Evolutionary conservation across 1,140 invertebrate genomes (phyloP).

Genomic region (Adoxophyes honmai): DNA sequence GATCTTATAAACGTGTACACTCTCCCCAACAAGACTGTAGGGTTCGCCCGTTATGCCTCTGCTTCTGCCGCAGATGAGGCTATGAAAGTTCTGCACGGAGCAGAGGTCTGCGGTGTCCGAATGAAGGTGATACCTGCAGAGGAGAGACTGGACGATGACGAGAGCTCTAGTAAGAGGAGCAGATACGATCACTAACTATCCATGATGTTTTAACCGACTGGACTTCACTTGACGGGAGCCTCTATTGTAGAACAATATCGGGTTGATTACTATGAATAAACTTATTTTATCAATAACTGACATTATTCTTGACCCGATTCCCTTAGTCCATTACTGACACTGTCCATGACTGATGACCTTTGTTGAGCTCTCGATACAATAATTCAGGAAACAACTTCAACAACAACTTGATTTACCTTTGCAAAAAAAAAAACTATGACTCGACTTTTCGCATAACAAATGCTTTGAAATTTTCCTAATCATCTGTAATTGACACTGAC

Average conservation of each 20-base stretch:
- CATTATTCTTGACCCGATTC: slow-evolving; percentile 23
- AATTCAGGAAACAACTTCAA: no score
- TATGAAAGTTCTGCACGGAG: slow-evolving; percentile 49
- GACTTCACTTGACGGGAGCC: slow-evolving; percentile 12
- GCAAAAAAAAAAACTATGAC: no score
- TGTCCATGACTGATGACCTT: no score
- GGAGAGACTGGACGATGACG: slow-evolving; percentile 47
- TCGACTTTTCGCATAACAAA: no score
- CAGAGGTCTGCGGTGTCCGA: slow-evolving; percentile 56
- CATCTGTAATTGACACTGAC: no score
- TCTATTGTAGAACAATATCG: slow-evolving; percentile 18
- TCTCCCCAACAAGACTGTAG: slow-evolving; percentile 91
- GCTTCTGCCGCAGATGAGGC: slow-evolving; percentile 85
- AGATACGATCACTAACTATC: slow-evolving; percentile 25
- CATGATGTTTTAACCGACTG: no score
- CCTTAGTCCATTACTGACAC: no score
- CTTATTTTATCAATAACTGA: slow-evolving; percentile 14
- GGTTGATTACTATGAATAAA: slow-evolving; percentile 20
- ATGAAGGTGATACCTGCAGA: slow-evolving; percentile 58
- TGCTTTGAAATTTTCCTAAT: no score
- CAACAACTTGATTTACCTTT: no score
- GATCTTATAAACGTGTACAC: slow-evolving; percentile 94
- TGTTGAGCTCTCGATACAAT: no score
- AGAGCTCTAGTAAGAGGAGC: slow-evolving; percentile 41
- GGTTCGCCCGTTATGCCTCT: slow-evolving; percentile 92